phyloP scores from a whole-genome alignment of 92 coral and sea anemone species.

The Chrysogorgia sp. region DNA sequence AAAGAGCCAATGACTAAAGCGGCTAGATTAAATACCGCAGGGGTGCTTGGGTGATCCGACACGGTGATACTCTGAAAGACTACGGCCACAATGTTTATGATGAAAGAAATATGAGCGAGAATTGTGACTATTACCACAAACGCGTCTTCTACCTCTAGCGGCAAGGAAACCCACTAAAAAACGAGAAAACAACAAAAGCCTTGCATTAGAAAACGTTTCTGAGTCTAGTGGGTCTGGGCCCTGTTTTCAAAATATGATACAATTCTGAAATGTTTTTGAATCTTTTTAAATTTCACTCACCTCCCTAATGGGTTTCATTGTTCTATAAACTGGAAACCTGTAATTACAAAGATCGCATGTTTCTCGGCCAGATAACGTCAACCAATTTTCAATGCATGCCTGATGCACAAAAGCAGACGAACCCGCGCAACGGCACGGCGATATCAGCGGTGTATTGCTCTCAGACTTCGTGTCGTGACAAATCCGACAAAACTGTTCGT shows the following conservation, averaged over 20 bases:
- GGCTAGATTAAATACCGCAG: slow-evolving; percentile 9
- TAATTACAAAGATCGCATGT: slow-evolving; percentile 40
- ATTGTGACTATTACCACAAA: slow-evolving; percentile 11
- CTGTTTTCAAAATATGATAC: no score
- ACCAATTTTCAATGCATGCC: slow-evolving; percentile 36
- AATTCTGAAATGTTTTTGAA: no score
- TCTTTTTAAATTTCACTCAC: no score
- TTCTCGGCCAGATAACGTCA: slow-evolving; percentile 31
- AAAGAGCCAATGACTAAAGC: slow-evolving; percentile 34
- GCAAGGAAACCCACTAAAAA: slow-evolving; percentile 33
- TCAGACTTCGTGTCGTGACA: slow-evolving; percentile 45
- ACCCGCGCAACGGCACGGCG: slow-evolving; percentile 42
- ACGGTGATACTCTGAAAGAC: slow-evolving; percentile 39
- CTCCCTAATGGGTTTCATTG: slow-evolving; percentile 41
- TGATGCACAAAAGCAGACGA: slow-evolving; percentile 41
- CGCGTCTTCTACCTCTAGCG: slow-evolving; percentile 23
- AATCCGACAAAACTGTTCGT: slow-evolving; percentile 33
- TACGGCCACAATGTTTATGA: slow-evolving; percentile 39
- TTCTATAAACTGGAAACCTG: slow-evolving; percentile 29
- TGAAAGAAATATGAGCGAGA: slow-evolving; percentile 24
- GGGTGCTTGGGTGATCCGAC: not conserved
- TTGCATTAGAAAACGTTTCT: not conserved
- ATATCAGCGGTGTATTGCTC: slow-evolving; percentile 27
- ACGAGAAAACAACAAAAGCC: not conserved
- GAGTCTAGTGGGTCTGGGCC: no score